Base-by-base conservation (phyloP, 2,888 invertebrate genomes). In the Conus canariensis region DNA sequence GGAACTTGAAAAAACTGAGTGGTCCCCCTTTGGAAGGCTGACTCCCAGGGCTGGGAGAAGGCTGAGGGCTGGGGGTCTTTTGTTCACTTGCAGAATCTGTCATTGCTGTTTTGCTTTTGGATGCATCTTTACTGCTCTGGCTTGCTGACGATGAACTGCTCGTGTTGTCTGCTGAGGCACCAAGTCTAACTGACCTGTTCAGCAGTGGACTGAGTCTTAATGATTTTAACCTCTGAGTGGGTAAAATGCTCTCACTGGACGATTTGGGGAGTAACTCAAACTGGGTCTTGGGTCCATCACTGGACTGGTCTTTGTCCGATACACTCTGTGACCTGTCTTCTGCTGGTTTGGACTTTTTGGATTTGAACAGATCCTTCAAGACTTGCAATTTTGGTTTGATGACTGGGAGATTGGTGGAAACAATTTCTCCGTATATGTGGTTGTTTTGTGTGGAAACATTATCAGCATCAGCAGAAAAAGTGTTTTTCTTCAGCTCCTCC, bases 361-460 rank as follows among this genome's bases (percentile, higher is more conserved):
- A 82, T 45, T 82, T 80, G 77, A 88, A 87, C 56, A 90, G 64
- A 67, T 87, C 90, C 45, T 87, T 87, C 22, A 87, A 70, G 22
- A 67, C 87, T 59, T 80, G 87, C 19, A 87, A 25, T 25, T 83
- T 90, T 19, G 90, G 83, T 83, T 30, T 64, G 19, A 82, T 58
- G 8, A 80, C 25, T 64, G 87, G 83, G 14, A 87, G 6, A 30
- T 77, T 77, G 14, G 90, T 90, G 19, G 88, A 82, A 25, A 88
- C 85, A 8, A 88, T 87, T 90, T 85, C 85, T 58, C 85, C 89
- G 30, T 89, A 89, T 9, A 89, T 25, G 80, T 80, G 30, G n/a
- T 90, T 87, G 19, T 70, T 67, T 59, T 45, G 59, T 56, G 88
- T 56, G 67, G 64, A 60, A 64, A 59, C 45, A 45, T 59, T 67